Evolutionary conservation across 2,797 vertebrate genomes (phyloP).

Genomic region (Melanotaenia maccullochi): DNA sequence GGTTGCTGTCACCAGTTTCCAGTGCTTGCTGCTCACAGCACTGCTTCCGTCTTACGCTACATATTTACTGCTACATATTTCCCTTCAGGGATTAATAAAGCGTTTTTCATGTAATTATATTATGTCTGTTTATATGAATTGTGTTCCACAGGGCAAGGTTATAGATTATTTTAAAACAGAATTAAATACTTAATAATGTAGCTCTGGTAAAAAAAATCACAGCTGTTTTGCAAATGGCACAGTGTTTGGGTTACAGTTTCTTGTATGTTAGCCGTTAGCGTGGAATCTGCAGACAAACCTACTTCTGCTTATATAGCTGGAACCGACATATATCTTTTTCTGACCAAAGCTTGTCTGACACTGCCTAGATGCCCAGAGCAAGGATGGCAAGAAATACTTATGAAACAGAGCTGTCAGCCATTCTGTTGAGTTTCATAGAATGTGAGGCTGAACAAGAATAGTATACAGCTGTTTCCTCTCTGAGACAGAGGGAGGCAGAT

Average conservation of each 20-base stretch:
- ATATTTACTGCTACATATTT: not conserved
- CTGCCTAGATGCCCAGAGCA: slow-evolving; percentile 42
- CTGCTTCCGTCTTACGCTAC: not conserved
- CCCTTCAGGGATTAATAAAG: not conserved
- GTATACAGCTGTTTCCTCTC: slow-evolving; percentile 80
- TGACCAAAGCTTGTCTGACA: slow-evolving; percentile 22
- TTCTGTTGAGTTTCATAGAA: slow-evolving; percentile 79
- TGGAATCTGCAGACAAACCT: slow-evolving; percentile 8
- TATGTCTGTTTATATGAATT: not conserved
- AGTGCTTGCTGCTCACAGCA: slow-evolving; percentile 24
- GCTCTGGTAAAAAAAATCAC: not conserved
- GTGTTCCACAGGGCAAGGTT: not conserved
- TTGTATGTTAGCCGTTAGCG: not conserved
- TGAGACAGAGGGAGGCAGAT: slow-evolving; percentile 75
- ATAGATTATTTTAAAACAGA: slow-evolving; percentile 3
- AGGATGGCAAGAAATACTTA: slow-evolving; percentile 43
- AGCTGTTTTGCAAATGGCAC: slow-evolving; percentile 2
- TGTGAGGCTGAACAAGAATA: slow-evolving; percentile 77
- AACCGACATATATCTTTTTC: slow-evolving; percentile 15
- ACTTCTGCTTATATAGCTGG: not conserved
- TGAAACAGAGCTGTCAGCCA: slow-evolving; percentile 76
- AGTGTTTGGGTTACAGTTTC: not conserved
- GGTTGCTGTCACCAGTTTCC: slow-evolving; percentile 42
- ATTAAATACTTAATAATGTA: slow-evolving; percentile 13
- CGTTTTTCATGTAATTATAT: not conserved